Evolutionary conservation across 2,113 vertebrate genomes (phyloP), one percentile per base, ranked within the genome.

Genomic region (Oplegnathus fasciatus): DNA sequence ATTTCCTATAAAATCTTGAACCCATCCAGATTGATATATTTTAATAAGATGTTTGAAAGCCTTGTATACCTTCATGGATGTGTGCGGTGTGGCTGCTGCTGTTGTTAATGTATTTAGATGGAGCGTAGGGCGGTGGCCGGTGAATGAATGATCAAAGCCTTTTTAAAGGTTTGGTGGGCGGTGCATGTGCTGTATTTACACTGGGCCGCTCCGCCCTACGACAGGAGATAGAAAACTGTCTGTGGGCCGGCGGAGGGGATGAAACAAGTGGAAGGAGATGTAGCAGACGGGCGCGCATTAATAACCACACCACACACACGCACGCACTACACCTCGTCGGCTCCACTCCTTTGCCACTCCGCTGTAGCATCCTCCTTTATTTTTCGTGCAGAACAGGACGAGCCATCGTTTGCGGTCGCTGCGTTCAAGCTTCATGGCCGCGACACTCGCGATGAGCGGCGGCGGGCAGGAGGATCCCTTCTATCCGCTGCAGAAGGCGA

Each of bases 401-500:
- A 75, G 42, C 55, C 79, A 54, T 80, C 80, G 18, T 71, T 52
- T 46, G 80, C 83, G 86, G 67, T 1, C 34, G 89, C 81, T 80
- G 90, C 90, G n/a, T 65, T 89, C 83, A 89, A 90, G 85, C 87
- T 95, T 86, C 88, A 96, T 96, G 95, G 95, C 96, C 93, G 95
- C 98, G 76, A 96, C 97, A 94, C 96, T 98, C 82, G 94, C 95
- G 94, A 96, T 97, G 97, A 97, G 94, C 94, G 87, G 92, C 91
- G 95, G 96, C 68, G 93, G 96, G 91, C 96, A 96, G 92, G 96
- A 99, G 87, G 97, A 98, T n/a, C 86, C 86, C 93, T 97, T 99
- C 93, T 97, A 97, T 77, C 94, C 97, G 32, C 96, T 98, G 93
- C 96, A 98, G 78, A 98, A 97, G 94, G 95, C 97, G 6, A 94